Conservation (phyloP, 2,797 vertebrate genomes). For the Alca torda region DNA sequence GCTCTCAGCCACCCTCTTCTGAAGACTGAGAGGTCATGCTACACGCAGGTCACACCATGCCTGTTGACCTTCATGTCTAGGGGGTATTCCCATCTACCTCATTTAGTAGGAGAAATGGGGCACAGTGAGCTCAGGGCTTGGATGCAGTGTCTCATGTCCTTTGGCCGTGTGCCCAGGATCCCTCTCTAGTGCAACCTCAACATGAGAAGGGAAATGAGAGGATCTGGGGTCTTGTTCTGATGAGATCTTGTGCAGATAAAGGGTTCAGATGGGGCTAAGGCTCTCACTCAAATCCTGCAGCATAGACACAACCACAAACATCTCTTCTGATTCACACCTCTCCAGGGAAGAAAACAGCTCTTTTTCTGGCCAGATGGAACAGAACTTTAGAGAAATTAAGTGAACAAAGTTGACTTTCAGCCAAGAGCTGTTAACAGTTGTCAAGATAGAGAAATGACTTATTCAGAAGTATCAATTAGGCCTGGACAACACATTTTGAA, state of each 20-base stretch:
- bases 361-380: background rate
- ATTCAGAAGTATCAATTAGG: background rate
- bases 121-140: background rate
- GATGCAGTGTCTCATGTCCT: background rate
- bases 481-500: background rate
- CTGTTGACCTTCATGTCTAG: background rate
- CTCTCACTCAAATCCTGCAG: background rate
- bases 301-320: background rate
- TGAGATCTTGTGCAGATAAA: background rate
- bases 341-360: background rate
- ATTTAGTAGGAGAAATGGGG: background rate
- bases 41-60: too few species aligned
- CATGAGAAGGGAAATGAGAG: background rate
- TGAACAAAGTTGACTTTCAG: background rate
- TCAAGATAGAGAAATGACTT: background rate
- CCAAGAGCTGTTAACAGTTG: background rate
- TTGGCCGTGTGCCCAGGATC: accelerated
- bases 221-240: background rate
- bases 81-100: background rate
- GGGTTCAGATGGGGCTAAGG: background rate
- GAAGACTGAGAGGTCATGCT: background rate
- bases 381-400: background rate
- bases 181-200: background rate
- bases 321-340: background rate
- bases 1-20: background rate